Evolutionary conservation across 37 sponge, comb jelly and placozoan species (phyloP), one percentile per base, ranked within the genome.

Genomic region (Hexactinellida sp.): DNA sequence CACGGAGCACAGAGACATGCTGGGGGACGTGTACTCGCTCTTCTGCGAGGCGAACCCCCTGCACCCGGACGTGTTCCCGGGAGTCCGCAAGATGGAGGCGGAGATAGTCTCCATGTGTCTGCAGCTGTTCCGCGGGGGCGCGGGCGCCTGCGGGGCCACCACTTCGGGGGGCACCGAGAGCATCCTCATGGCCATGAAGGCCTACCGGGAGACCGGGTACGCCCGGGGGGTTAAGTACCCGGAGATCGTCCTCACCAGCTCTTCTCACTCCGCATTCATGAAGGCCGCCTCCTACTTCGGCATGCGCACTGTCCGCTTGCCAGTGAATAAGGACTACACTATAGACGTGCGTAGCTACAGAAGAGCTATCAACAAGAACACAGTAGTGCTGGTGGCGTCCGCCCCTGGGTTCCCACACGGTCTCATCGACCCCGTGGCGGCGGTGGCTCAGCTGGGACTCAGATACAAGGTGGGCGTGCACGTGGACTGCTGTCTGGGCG

Each of bases 111-210:
- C 94, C 82, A 93, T 93, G 94, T 86, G 85, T 38, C 90, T 91
- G 3, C 37, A 83, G 82, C 88, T 93, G 91, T 82, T 93, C 36
- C 84, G 91, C 51, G 94, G 94, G 24, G 87, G 87, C 35, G 38
- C 9, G 21, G 37, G 37, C 24, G 89, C 52, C 3, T 91, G 89
- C 9, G 93, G 93, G 1, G 89, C 82, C 55, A 52, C 92, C 51
- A 94, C 95, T 1, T 88, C 91, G 25, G 96, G 96, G 23, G 96
- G 96, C 10, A 95, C 92, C 21, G 96, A 95, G 91, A 95, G 96
- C 55, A 93, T 95, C 54, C 89, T 95, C 37, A 90, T 90, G 85
- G 96, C 96, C 24, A 84, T 93, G 55, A 91, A 93, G 89, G 90
- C 92, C 28, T 95, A 95, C 84, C 54, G 95, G 7, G 95, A 95